phyloP scores from a whole-genome alignment of 1,140 invertebrate species.

The Brachionus angularis region DNA sequence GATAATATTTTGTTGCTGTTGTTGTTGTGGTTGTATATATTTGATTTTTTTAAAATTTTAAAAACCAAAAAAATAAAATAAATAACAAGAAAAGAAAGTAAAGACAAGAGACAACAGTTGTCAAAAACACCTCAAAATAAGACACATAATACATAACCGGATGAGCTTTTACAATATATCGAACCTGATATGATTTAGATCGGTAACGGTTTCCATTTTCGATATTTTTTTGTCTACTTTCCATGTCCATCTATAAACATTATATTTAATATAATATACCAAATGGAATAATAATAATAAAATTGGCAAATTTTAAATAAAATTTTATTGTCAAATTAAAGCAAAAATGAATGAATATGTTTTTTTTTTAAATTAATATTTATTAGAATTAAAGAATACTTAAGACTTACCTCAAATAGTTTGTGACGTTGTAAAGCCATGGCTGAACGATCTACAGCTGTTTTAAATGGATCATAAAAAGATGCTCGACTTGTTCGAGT shows the following conservation, averaged over 20 bases:
- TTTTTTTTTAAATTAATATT: no score
- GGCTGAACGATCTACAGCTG: background rate
- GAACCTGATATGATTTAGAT: conserved; percentile 44
- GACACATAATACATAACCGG: conserved; percentile 44
- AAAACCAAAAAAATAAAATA: no score
- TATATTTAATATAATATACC: no score
- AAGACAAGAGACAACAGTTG: background rate
- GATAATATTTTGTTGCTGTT: no score
- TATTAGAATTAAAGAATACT: background rate
- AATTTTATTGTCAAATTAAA: no score
- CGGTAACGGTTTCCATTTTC: conserved; percentile 30
- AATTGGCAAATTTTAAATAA: no score
- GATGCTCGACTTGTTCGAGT: background rate
- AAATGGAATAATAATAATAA: no score
- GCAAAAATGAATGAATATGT: no score
- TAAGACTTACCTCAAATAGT: conserved; percentile 37
- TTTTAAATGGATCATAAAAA: conserved; percentile 32
- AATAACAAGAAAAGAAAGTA: background rate
- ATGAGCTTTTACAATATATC: conserved; percentile 42
- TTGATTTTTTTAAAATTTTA: no score
- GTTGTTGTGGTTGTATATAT: no score
- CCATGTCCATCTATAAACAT: conserved; percentile 43
- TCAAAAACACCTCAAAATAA: conserved; percentile 44
- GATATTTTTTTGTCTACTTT: conserved; percentile 19
- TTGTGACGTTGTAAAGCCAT: conserved; percentile 33